Evolutionary conservation across 2,888 invertebrate genomes (phyloP), one percentile per base, ranked within the genome.

Genomic region (Nasonia oneida): DNA sequence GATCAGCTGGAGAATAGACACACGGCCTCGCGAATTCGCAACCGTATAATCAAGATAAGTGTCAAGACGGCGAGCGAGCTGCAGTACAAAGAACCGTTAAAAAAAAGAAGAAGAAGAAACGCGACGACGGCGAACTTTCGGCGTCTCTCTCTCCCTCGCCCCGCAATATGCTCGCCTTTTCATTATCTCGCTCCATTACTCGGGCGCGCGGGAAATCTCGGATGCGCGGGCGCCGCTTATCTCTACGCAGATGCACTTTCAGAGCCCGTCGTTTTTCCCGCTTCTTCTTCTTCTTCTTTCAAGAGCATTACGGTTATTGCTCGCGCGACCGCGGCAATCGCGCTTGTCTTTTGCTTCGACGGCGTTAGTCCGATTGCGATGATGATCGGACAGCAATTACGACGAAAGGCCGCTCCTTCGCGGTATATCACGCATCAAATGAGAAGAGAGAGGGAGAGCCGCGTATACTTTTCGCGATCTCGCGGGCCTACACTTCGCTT

Each of bases 131-230:
- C n/a, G 71, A 84, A 81, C 67, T 84, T 71, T 81, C 47, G 53
- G 50, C 57, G 1, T n/a, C 47, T 61, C 42, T 15, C 29, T 29
- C 29, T 29, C 29, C 23, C 23, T 6, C 37, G 37, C 57, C 29
- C 29, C 29, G 42, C 37, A 75, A 73, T 75, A 74, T 79, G 64
- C 73, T 47, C 33, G 61, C 33, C 82, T 82, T 85, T 85, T 77
- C 80, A 86, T 86, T 83, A 86, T 86, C 71, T 76, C 39, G 53
- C 76, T 64, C 80, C 80, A 83, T 86, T 86, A 80, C 80, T 86
- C 50, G 70, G 50, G 74, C 39, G 39, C 50, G 39, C 53, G 64
- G 70, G 83, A 76, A 82, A 75, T 82, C 57, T 80, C 57, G 37
- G 37, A 33, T 15, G 61, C 10, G 12, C 18, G 78, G 8, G 53